These are phyloP conservation scores for Protobothrops flavoviridis DNA, from an alignment of 2,113 vertebrate genomes.

Conservation along the genomic window DNA sequence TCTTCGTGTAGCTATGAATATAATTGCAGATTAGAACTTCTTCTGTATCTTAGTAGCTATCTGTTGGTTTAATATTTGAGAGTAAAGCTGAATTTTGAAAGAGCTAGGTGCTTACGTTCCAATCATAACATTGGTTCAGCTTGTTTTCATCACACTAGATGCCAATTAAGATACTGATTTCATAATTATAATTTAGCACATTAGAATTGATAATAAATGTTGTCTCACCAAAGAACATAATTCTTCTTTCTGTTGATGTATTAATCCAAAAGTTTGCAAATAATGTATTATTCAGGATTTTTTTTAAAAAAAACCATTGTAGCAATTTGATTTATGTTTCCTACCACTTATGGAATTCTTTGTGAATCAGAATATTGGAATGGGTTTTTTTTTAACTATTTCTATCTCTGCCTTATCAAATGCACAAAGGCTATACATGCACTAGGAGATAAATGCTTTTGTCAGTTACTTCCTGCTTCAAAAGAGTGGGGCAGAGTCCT, in stretches of 20 bases:
- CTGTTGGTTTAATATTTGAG: conserved; percentile 48
- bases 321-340: conserved; percentile 46
- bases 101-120: conserved; percentile 48
- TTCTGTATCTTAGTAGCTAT: conserved; percentile 37
- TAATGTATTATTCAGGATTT: conserved; percentile 38
- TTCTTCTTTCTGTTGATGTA: conserved; percentile 59
- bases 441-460: neutral
- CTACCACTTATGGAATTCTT: conserved; percentile 12
- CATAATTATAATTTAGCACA: conserved; percentile 66
- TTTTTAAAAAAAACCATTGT: conserved; percentile 35
- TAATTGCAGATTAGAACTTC: neutral
- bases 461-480: neutral
- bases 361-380: conserved; percentile 26
- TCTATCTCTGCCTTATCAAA: neutral
- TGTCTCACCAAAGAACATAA: conserved; percentile 62
- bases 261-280: conserved; percentile 62
- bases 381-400: neutral
- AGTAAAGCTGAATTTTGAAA: conserved; percentile 58
- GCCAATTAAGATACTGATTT: conserved; percentile 75
- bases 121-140: conserved; percentile 57
- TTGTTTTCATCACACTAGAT: conserved; percentile 67
- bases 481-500: neutral
- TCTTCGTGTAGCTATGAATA: neutral
- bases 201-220: conserved; percentile 69
- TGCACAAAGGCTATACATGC: neutral